Percentiles rank a stretch among this genome's conserved stretches.
Evolutionary conservation across 2,113 vertebrate genomes (phyloP).

Genomic region (Bujurquina vittata): DNA sequence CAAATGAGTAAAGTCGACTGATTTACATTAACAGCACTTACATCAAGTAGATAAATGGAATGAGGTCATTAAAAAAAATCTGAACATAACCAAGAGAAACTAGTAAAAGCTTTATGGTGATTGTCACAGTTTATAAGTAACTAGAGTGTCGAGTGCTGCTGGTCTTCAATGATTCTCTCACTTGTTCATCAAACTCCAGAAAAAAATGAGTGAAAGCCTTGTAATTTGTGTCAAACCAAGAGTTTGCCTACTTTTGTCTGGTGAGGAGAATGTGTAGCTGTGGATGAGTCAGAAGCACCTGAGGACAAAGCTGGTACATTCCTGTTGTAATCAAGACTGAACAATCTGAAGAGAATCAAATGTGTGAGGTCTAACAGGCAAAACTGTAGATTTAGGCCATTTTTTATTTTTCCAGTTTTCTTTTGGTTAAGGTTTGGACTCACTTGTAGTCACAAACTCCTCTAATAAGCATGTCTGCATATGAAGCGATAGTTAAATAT

Average conservation of each 20-base stretch:
- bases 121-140: neutral
- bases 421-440: neutral
- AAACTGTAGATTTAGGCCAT: neutral
- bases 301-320: neutral
- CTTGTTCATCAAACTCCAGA: neutral
- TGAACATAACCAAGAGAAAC: neutral
- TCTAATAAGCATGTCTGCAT: neutral
- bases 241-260: constrained; percentile 18
- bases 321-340: neutral
- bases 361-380: neutral
- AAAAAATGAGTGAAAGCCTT: constrained; percentile 5
- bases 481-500: neutral
- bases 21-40: neutral
- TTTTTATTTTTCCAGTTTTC: neutral
- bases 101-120: neutral
- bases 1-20: constrained; percentile 4
- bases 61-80: neutral
- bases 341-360: neutral
- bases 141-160: neutral
- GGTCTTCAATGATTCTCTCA: neutral
- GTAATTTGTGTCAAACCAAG: constrained; percentile 25
- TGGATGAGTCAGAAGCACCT: constrained; percentile 9
- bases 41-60: neutral
- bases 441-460: neutral
- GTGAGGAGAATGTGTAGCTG: neutral